Conservation (phyloP, 2,113 vertebrate genomes). For the Hemibagrus wyckioides region DNA sequence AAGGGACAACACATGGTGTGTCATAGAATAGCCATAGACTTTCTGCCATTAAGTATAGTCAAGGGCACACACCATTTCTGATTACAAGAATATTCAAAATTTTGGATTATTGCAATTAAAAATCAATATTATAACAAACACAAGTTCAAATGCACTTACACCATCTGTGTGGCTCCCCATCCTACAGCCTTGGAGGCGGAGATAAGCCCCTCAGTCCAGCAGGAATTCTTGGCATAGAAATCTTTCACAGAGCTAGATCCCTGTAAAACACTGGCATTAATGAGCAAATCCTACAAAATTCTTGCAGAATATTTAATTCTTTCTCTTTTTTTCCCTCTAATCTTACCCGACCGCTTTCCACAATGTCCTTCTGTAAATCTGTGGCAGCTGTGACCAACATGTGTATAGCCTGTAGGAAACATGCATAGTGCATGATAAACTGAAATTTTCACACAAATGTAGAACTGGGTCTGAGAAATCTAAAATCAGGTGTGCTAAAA, state of each 20-base stretch:
- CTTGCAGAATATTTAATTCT: background rate
- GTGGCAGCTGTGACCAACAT: conserved; percentile 86
- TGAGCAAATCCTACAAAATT: background rate
- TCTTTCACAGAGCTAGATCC: conserved; percentile 88
- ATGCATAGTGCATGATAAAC: background rate
- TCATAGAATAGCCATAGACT: background rate
- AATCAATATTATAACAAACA: background rate
- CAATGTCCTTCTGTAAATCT: conserved; percentile 93
- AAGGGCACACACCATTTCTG: background rate
- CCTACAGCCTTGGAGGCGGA: conserved; percentile 96
- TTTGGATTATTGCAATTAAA: background rate
- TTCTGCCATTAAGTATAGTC: background rate
- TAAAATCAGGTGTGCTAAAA: background rate
- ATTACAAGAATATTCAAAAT: background rate
- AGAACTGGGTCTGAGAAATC: background rate
- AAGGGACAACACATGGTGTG: background rate
- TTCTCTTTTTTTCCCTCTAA: background rate
- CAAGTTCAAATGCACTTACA: conserved; percentile 75
- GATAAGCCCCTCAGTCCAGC: conserved; percentile 96
- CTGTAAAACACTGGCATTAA: conserved; percentile 62
- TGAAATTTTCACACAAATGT: background rate
- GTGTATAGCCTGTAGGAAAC: conserved; percentile 79
- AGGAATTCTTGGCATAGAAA: conserved; percentile 96
- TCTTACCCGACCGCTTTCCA: conserved; percentile 91
- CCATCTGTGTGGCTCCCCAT: conserved; percentile 93